Conservation (phyloP, 2,888 invertebrate species). For the Mythimna ferrago region DNA sequence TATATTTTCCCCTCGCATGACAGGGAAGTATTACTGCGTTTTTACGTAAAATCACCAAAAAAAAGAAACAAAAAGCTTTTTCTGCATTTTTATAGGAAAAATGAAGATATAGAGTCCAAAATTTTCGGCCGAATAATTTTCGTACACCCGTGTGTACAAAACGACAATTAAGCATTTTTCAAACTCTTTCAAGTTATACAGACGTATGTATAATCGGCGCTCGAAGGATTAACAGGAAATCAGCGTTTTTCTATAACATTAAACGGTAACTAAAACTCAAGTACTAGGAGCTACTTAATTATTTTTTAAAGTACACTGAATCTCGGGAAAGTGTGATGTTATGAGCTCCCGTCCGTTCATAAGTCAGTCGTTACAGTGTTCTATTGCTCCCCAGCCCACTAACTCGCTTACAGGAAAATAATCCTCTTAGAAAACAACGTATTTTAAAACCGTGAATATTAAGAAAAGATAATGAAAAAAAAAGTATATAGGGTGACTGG, state of each 20-base stretch:
- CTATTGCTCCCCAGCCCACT: constrained; percentile 49
- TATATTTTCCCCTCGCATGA: neutral
- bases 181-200: too few species aligned
- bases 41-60: too few species aligned
- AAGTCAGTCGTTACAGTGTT: constrained; percentile 50
- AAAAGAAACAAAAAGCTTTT: too few species aligned
- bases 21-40: too few species aligned
- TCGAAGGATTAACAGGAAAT: neutral
- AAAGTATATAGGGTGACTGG: too few species aligned
- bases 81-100: too few species aligned
- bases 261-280: constrained; percentile 3
- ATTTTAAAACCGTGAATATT: neutral
- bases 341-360: constrained; percentile 42
- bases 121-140: too few species aligned
- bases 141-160: too few species aligned
- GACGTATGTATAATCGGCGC: too few species aligned
- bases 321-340: constrained; percentile 39
- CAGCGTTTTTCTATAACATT: neutral
- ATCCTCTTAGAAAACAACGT: constrained; percentile 19
- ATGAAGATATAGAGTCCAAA: too few species aligned
- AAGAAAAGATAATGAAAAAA: neutral
- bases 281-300: constrained; percentile 14
- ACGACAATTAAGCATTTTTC: too few species aligned
- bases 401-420: constrained; percentile 17
- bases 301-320: constrained; percentile 28